Evolutionary conservation across 2,888 invertebrate genomes (phyloP), one percentile per base, ranked within the genome.

Genomic region (Holacanthella duospinosa): DNA sequence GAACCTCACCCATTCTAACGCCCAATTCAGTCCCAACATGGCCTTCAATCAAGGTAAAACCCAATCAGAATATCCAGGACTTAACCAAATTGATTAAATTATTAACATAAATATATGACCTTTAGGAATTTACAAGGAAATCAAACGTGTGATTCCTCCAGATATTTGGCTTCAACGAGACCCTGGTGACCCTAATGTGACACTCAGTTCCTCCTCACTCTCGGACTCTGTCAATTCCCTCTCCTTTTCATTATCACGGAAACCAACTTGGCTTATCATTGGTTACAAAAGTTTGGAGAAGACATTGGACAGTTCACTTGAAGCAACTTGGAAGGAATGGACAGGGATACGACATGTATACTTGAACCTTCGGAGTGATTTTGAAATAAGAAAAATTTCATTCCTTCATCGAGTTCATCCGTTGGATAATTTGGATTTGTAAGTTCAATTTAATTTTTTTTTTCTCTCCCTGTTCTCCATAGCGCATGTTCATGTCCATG

Each of bases 271-370:
- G 71, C 61, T 73, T 2, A 63, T 78, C 29, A 71, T 78, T 26
- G 78, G 78, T 1, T 78, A 77, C 74, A 77, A 77, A 69, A 76
- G 76, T 55, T 71, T 78, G 21, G 77, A 78, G 48, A 75, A 74
- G 62, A 75, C 74, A 64, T 72, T 76, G 72, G 75, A 71, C 72
- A 76, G 75, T 73, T 73, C 70, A 60, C 61, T 66, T 55, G 66
- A 69, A 64, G 70, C 73, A 53, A 76, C 77, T 2, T 79, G 79
- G 79, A 79, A 78, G 69, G 79, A 79, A 63, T 79, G 78, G 79
- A 78, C 78, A 4, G 78, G 78, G 21, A 78, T 77, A 3, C 71
- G 79, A 1, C 75, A 77, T 63, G 75, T 79, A 56, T 79, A 78
- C 68, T 73, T 79, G 68, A 76, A 78, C 67, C 75, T 79, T 2